Base-by-base conservation (phyloP, 2,797 vertebrate species). In the Gymnocypris eckloni region DNA sequence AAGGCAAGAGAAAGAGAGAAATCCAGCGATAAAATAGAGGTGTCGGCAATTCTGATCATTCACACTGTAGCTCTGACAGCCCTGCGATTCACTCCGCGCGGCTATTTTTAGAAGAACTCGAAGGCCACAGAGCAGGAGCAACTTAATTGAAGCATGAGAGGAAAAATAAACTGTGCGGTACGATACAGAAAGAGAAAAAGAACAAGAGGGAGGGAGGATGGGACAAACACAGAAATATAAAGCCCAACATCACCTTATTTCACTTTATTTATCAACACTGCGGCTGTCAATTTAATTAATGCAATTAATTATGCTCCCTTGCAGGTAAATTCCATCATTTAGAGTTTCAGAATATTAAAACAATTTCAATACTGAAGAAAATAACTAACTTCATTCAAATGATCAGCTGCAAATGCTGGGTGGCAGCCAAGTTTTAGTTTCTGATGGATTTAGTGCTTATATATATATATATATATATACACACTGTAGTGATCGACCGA, bases 21-120 rank as follows among this genome's bases (percentile, higher is more conserved):
- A 69, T 70, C 52, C 52, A 79, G n/a, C 25, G 28, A 73, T 85
- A 73, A 80, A 81, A 71, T 20, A 61, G 48, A 79, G 83, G 83
- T 73, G 83, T 79, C 61, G 20, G 79, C n/a, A 56, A 67, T 78
- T 72, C 81, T 39, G 81, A 83, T 90, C 89, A 80, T 56, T 85
- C 39, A 69, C 84, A 69, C 83, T 69, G 80, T 28, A 66, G 56
- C 77, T 81, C 64, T 78, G 76, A 86, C 70, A 72, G 85, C 64
- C 39, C 76, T 0, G 22, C 25, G 15, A 85, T 66, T 73, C 84
- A 66, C 77, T 64, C 64, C 20, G 2, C 2, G 22, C 1, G 25
- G 28, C 84, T 88, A 90, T 90, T 90, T 90, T 83, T 85, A 83
- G 82, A 78, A 79, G 28, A 72, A 83, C 83, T 82, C 56, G 70